Percentiles rank a stretch among this genome's conserved stretches.
These are phyloP conservation scores for Drosophila pectinifera DNA, from an alignment of 1,140 invertebrate species.

Conservation along the genomic window DNA sequence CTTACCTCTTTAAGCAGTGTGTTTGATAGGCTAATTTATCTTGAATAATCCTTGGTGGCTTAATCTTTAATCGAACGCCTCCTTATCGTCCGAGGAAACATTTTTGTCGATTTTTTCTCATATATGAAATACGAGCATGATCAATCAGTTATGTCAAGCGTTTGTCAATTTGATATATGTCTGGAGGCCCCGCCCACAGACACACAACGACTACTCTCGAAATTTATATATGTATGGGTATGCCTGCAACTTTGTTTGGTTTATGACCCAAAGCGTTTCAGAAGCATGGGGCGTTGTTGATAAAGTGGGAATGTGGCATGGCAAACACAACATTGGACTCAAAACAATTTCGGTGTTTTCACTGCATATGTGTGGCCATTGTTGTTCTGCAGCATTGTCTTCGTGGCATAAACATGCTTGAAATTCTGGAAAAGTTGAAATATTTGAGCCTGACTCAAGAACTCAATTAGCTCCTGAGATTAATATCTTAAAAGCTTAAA, in stretches of 20 bases:
- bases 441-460: background rate
- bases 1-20: no score
- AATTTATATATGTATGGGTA: conserved; percentile 4
- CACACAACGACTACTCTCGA: conserved; percentile 4
- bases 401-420: background rate
- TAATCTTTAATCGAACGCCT: background rate
- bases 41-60: no score
- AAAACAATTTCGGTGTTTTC: conserved; percentile 20
- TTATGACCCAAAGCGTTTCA: conserved; percentile 9
- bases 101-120: conserved; percentile 15
- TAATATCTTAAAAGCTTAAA: conserved; percentile 30
- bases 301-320: background rate
- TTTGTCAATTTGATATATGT: conserved; percentile 38
- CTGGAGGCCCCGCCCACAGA: background rate
- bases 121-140: conserved; percentile 14
- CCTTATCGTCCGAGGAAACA: background rate
- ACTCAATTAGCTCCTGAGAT: conserved; percentile 14
- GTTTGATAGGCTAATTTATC: no score
- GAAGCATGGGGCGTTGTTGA: background rate
- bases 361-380: conserved; percentile 1
- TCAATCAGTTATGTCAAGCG: conserved; percentile 44
- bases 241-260: conserved; percentile 21
- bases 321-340: conserved; percentile 4
- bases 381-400: background rate
- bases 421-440: background rate